Evolutionary conservation across 2,888 invertebrate genomes (phyloP).

Genomic region (Coremacera marginata): DNA sequence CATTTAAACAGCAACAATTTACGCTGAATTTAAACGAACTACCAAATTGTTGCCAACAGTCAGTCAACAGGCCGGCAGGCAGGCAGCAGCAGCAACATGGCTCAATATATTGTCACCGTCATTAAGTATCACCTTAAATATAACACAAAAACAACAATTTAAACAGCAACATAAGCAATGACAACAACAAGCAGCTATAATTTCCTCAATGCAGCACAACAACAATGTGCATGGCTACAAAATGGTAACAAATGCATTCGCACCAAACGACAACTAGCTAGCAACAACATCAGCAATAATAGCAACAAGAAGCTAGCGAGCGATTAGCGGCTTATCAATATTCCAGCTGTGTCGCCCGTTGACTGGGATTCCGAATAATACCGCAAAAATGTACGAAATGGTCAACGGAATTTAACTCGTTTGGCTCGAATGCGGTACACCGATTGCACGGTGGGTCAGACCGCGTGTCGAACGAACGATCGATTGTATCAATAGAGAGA

Average conservation of each 20-base stretch:
- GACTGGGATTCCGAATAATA: constrained; percentile 30
- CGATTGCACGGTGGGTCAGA: background rate
- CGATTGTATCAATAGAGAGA: no score
- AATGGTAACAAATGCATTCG: constrained; percentile 62
- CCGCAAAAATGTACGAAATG: constrained; percentile 55
- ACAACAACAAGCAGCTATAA: constrained; percentile 30
- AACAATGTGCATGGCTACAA: constrained; percentile 46
- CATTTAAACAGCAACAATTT: constrained; percentile 42
- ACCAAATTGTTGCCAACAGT: constrained; percentile 36
- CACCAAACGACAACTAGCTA: constrained; percentile 56
- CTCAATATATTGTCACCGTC: constrained; percentile 44
- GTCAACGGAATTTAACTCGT: constrained; percentile 67
- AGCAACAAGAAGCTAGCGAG: constrained; percentile 28
- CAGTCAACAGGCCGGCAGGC: background rate
- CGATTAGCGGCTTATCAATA: constrained; percentile 64
- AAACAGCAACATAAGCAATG: constrained; percentile 41
- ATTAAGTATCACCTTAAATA: constrained; percentile 53
- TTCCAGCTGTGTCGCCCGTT: constrained; percentile 59
- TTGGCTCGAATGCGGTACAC: constrained; percentile 51
- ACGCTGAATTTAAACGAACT: constrained; percentile 45
- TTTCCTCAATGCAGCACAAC: constrained; percentile 25
- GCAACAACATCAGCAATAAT: constrained; percentile 28
- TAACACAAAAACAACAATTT: constrained; percentile 38
- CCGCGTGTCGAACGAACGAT: background rate
- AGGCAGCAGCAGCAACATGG: background rate